Evolutionary conservation across 1,140 invertebrate genomes (phyloP).

Genomic region (Zaprionus taronus): DNA sequence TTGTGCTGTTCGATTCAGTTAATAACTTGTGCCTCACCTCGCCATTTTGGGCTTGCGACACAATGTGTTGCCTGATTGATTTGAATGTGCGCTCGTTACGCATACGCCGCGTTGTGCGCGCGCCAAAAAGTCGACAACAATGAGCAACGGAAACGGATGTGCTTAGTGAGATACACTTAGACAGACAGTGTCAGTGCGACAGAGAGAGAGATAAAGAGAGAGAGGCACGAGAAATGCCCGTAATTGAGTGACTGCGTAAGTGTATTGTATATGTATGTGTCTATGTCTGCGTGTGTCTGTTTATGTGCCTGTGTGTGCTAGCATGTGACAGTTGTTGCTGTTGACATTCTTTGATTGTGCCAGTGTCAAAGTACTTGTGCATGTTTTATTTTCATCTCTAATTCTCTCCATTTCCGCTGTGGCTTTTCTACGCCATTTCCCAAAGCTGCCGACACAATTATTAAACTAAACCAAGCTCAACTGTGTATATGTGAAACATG

Average conservation of each 20-base stretch:
- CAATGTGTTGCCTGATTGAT: slow-evolving; percentile 75
- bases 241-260: slow-evolving; percentile 42
- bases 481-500: too few relatives aligned
- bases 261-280: slow-evolving; percentile 25
- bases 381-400: background rate
- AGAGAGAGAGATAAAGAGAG: background rate
- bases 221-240: slow-evolving; percentile 8
- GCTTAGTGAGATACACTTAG: slow-evolving; percentile 50
- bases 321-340: slow-evolving; percentile 39
- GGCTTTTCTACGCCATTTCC: background rate
- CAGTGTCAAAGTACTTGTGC: slow-evolving; percentile 1
- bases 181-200: too few relatives aligned
- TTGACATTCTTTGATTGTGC: slow-evolving; percentile 18
- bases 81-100: slow-evolving; percentile 77
- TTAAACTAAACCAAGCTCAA: background rate
- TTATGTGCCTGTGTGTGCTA: background rate
- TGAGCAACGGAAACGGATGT: slow-evolving; percentile 73
- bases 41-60: slow-evolving; percentile 46
- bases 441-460: slow-evolving; percentile 5
- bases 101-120: slow-evolving; percentile 70
- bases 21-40: slow-evolving; percentile 29
- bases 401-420: slow-evolving; percentile 12
- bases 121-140: slow-evolving; percentile 68
- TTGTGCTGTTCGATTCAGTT: slow-evolving; percentile 15
- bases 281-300: slow-evolving; percentile 7